Percentiles rank a stretch among this genome's conserved stretches.
Evolutionary conservation across 2,888 invertebrate species (phyloP).

Genomic region (Lomographa bimaculata): DNA sequence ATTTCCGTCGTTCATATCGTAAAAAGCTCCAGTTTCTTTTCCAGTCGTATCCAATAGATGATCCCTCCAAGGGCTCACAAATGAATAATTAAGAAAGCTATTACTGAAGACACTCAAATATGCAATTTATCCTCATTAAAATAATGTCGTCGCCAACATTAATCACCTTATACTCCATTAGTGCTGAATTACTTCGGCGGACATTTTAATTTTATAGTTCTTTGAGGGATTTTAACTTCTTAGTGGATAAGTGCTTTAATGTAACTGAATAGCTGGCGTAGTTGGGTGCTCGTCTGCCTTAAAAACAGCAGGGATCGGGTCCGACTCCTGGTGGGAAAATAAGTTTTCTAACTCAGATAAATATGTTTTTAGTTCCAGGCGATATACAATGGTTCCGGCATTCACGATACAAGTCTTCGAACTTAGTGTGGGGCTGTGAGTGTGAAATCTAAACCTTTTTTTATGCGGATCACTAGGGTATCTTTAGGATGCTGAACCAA

Average conservation of each 20-base stretch:
- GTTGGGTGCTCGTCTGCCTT: too few relatives aligned
- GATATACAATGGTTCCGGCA: too few relatives aligned
- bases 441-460: too few relatives aligned
- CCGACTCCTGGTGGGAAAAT: too few relatives aligned
- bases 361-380: too few relatives aligned
- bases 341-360: too few relatives aligned
- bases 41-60: slow-evolving; percentile 38
- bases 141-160: slow-evolving; percentile 68
- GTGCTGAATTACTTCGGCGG: slow-evolving; percentile 54
- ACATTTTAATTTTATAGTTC: slow-evolving; percentile 57
- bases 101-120: slow-evolving; percentile 58
- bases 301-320: too few relatives aligned
- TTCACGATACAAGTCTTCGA: too few relatives aligned
- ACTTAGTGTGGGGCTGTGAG: too few relatives aligned
- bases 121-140: slow-evolving; percentile 78
- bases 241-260: slow-evolving; percentile 13
- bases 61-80: slow-evolving; percentile 50
- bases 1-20: neutral
- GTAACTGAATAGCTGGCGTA: slow-evolving; percentile 2
- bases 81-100: slow-evolving; percentile 63
- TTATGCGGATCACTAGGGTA: too few relatives aligned
- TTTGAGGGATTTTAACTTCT: slow-evolving; percentile 22
- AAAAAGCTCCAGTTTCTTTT: slow-evolving; percentile 4
- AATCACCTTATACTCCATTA: slow-evolving; percentile 74
- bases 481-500: too few relatives aligned